Evolutionary conservation across 2,113 vertebrate species (phyloP).

Genomic region (Heteronetta atricapilla): DNA sequence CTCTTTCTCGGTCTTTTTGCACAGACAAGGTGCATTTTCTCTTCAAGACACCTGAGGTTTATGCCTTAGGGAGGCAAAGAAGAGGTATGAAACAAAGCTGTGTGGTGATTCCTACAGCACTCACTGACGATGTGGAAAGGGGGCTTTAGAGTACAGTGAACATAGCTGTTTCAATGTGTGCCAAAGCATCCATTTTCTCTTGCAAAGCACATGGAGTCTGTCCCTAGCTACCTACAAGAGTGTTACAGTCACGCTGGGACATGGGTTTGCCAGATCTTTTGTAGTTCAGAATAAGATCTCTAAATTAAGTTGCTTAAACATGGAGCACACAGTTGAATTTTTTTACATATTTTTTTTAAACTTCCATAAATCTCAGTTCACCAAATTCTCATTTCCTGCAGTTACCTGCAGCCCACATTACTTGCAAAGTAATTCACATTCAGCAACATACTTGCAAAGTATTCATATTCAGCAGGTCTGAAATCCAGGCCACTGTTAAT

Average conservation of each 20-base stretch:
- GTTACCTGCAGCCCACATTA: background rate
- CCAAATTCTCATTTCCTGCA: background rate
- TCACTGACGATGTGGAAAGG: background rate
- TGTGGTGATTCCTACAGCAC: background rate
- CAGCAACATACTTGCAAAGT: background rate
- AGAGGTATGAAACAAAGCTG: background rate
- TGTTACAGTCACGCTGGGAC: background rate
- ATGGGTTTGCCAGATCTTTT: background rate
- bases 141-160: background rate
- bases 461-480: background rate
- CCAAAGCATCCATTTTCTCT: background rate
- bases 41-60: background rate
- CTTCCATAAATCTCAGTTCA: background rate
- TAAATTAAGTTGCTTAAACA: background rate
- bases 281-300: background rate
- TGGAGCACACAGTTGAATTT: background rate
- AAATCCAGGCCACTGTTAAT: background rate
- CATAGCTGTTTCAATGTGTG: background rate
- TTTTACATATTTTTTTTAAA: background rate
- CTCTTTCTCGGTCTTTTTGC: background rate
- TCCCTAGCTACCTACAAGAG: background rate
- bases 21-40: accelerated
- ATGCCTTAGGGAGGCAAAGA: background rate
- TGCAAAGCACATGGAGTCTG: background rate
- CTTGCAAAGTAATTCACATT: background rate